A percentile compares a stretch with the other conserved stretches of the same genome.
These are phyloP conservation scores for Augochlora pura DNA, from an alignment of 1,140 invertebrate genomes.

Conservation along the genomic window DNA sequence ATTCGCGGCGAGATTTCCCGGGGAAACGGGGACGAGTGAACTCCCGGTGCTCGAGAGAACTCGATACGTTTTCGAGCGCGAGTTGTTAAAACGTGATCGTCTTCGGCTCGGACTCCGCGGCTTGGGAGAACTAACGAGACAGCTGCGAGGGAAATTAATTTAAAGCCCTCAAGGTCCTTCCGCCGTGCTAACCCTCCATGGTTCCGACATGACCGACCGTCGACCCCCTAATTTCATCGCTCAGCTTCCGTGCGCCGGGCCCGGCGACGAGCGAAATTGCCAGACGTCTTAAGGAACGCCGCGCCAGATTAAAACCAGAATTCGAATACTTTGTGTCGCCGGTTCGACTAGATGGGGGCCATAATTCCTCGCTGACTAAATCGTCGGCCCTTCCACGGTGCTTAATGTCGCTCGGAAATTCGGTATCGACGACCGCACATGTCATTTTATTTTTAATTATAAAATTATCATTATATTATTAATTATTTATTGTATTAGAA, in stretches of 20 bases:
- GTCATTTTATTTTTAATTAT: no score
- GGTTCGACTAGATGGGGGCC: no score
- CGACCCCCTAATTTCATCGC: conserved; percentile 2
- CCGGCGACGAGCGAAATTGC: conserved; percentile 8
- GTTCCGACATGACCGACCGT: conserved; percentile 8
- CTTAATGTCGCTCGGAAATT: no score
- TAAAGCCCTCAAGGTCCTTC: not conserved
- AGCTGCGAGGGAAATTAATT: conserved; percentile 33
- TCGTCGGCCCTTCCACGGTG: no score
- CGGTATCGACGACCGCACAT: no score
- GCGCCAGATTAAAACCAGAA: not conserved
- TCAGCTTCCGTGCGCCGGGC: not conserved
- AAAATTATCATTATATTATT: no score
- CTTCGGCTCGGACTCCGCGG: not conserved
- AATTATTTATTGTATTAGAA: no score
- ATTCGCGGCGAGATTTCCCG: not conserved
- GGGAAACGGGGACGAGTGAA: not conserved
- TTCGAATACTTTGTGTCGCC: not conserved
- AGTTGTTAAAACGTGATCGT: conserved; percentile 2
- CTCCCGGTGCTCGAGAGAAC: not conserved
- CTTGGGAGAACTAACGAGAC: not conserved
- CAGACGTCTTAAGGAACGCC: not conserved
- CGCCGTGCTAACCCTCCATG: not conserved
- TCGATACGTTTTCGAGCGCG: not conserved
- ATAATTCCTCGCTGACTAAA: no score